phyloP scores from a whole-genome alignment of 2,113 vertebrate species.

The Lophura nycthemera region DNA sequence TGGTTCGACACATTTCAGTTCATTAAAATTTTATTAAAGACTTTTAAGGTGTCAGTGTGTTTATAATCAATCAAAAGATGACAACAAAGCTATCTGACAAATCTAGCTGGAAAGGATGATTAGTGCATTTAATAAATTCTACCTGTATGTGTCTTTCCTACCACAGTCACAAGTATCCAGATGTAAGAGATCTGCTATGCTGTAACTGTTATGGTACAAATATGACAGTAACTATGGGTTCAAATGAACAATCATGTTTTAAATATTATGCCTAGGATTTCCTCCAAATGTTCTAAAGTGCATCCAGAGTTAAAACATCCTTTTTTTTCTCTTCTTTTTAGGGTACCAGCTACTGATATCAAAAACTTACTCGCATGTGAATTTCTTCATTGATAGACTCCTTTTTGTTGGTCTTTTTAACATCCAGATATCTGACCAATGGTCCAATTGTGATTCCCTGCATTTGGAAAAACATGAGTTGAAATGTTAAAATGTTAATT shows the following conservation, averaged over 20 bases:
- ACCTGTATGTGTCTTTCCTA: not conserved
- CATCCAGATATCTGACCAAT: slow-evolving; percentile 90
- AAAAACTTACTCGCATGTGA: slow-evolving; percentile 86
- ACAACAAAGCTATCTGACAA: not conserved
- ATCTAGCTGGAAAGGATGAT: not conserved
- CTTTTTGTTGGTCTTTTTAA: slow-evolving; percentile 92
- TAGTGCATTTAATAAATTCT: not conserved
- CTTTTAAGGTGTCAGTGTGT: not conserved
- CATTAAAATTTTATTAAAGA: not conserved
- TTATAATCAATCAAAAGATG: not conserved
- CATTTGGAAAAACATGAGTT: slow-evolving; percentile 13
- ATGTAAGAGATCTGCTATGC: not conserved
- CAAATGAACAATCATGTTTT: not conserved
- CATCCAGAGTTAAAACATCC: not conserved
- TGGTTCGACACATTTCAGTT: not conserved
- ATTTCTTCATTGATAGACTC: slow-evolving; percentile 93
- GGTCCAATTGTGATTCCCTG: slow-evolving; percentile 96
- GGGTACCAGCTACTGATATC: not conserved
- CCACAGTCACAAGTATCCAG: not conserved
- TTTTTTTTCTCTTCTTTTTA: not conserved
- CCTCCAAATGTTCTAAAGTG: not conserved
- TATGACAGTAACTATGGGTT: not conserved
- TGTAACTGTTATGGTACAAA: not conserved
- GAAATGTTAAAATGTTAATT: slow-evolving; percentile 1
- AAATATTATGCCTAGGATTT: not conserved